Percentiles rank a stretch among this genome's conserved stretches.
phyloP scores from a whole-genome alignment of 2,888 invertebrate genomes.

The Germaria angustata region DNA sequence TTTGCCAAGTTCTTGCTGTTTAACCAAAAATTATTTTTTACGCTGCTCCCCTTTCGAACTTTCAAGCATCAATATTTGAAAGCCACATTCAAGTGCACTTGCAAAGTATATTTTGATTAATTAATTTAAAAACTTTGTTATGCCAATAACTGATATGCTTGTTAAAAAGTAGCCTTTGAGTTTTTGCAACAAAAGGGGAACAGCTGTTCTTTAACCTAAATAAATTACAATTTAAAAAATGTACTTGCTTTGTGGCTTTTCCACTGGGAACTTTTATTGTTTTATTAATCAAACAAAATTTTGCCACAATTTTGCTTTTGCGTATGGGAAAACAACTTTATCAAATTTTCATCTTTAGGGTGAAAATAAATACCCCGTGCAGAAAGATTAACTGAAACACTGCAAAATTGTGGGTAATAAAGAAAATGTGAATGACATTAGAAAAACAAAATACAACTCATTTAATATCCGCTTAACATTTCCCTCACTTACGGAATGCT shows the following conservation, averaged over 20 bases:
- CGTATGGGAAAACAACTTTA: not conserved
- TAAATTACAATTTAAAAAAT: conserved; percentile 9
- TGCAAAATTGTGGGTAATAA: not conserved
- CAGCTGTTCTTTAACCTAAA: not conserved
- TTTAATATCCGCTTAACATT: conserved; percentile 29
- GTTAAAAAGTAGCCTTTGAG: conserved; percentile 5
- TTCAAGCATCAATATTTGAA: too few species aligned
- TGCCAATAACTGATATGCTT: not conserved
- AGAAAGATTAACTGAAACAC: not conserved
- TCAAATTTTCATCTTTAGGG: not conserved
- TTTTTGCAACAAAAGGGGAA: not conserved
- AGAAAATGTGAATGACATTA: conserved; percentile 33
- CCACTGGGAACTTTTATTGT: conserved; percentile 9
- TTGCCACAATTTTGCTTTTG: not conserved
- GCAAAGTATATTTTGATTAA: not conserved
- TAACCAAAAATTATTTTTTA: too few species aligned
- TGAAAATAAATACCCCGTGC: not conserved
- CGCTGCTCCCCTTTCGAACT: too few species aligned
- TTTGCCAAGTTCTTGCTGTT: too few species aligned
- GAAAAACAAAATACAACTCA: not conserved
- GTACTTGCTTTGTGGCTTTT: conserved; percentile 27
- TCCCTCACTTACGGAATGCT: not conserved
- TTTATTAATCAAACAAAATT: conserved; percentile 20
- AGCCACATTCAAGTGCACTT: too few species aligned
- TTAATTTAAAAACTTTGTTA: not conserved